phyloP scores from a whole-genome alignment of 2,113 vertebrate species.

The Coreoperca whiteheadi region DNA sequence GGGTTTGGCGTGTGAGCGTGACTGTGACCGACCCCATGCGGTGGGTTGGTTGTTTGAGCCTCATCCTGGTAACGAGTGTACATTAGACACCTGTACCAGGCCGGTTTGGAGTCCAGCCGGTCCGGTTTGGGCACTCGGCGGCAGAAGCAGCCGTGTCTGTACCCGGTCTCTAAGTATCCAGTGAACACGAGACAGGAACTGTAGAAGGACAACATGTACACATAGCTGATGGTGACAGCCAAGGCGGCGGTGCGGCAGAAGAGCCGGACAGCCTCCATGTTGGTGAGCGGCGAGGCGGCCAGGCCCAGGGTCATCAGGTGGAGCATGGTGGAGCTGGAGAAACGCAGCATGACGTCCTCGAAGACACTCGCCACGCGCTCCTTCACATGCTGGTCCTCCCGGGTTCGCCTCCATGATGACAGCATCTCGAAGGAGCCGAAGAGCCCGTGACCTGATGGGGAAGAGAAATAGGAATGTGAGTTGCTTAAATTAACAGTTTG shows the following conservation, averaged over 20 bases:
- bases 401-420: conserved; percentile 97
- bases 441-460: conserved; percentile 92
- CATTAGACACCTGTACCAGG: conserved; percentile 98
- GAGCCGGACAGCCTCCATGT: conserved; percentile 98
- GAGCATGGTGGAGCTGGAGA: conserved; percentile 97
- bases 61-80: conserved; percentile 96
- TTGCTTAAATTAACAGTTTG: not conserved
- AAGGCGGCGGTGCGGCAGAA: conserved; percentile 97
- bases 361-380: conserved; percentile 97
- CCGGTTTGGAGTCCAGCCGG: conserved; percentile 93
- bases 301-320: conserved; percentile 98
- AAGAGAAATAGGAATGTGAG: not conserved
- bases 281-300: conserved; percentile 98
- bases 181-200: conserved; percentile 98
- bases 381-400: conserved; percentile 98
- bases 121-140: conserved; percentile 96
- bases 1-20: conserved; percentile 25
- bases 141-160: conserved; percentile 98
- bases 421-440: conserved; percentile 99
- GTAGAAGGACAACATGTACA: conserved; percentile 98
- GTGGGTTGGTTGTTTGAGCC: conserved; percentile 54
- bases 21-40: conserved; percentile 23
- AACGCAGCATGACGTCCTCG: conserved; percentile 97
- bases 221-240: conserved; percentile 95
- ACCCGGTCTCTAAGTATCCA: conserved; percentile 98